Conservation (phyloP, 23 tunicate genomes). For the Diplosoma virens region DNA sequence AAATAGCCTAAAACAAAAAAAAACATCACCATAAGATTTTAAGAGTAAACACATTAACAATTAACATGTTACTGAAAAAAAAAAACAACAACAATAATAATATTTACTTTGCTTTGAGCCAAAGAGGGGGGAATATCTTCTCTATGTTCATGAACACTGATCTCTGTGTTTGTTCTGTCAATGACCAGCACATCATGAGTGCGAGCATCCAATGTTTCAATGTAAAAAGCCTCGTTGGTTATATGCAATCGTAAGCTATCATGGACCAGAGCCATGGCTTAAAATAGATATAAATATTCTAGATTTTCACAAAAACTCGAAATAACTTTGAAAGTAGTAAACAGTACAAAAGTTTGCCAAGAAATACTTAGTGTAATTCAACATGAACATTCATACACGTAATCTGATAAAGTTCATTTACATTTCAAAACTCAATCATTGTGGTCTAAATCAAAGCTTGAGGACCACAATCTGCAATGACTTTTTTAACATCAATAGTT, state of each 20-base stretch:
- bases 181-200: constrained; percentile 49
- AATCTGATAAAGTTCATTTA: too few relatives aligned
- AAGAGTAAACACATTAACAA: too few relatives aligned
- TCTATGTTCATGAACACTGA: constrained; percentile 27
- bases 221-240: constrained; percentile 66
- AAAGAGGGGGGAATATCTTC: constrained; percentile 79
- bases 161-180: constrained; percentile 64
- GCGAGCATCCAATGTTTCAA: constrained; percentile 59
- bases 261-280: constrained; percentile 60
- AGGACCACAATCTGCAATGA: too few relatives aligned
- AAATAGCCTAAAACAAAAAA: constrained; percentile 29
- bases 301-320: too few relatives aligned
- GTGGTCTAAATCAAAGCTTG: too few relatives aligned
- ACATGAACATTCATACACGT: too few relatives aligned
- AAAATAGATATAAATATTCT: too few relatives aligned
- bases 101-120: constrained; percentile 55
- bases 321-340: not conserved
- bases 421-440: too few relatives aligned
- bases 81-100: not conserved
- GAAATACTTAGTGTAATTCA: not conserved
- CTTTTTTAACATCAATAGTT: too few relatives aligned
- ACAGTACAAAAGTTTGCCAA: not conserved
- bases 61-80: too few relatives aligned
- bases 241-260: constrained; percentile 73
- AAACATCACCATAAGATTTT: not conserved